Evolutionary conservation across 2,888 invertebrate genomes (phyloP), one percentile per base, ranked within the genome.

Genomic region (Melinopterus prodromus): DNA sequence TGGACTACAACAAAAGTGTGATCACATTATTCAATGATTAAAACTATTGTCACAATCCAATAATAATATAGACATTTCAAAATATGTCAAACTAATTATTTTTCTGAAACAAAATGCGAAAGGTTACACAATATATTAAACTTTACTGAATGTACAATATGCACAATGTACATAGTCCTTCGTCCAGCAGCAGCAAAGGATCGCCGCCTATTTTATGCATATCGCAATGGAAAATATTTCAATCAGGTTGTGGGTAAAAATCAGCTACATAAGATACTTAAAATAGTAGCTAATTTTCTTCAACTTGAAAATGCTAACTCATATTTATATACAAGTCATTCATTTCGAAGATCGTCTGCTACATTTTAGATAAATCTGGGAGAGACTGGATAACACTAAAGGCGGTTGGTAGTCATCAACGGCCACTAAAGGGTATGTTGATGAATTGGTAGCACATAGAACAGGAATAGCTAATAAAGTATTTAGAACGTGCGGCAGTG

Each of bases 1-100:
- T 82, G 77, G 81, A 79, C 81, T 82, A 83, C 83, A 82, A 84
- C 82, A 83, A 80, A 36, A 75, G 37, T n/a, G n/a, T n/a, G n/a
- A n/a, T n/a, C n/a, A n/a, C 75, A 75, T n/a, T n/a, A n/a, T n/a
- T n/a, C n/a, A n/a, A 75, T 35, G 35, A 26, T 75, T 36, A 75
- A 75, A 36, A 70, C 0, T 12, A 70, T 70, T n/a, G n/a, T n/a
- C 9, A 70, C 70, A 70, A 70, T 70, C 9, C 0, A 70, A 70
- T 70, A 70, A 70, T 70, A 69, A 69, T 2, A 3, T 69, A 70
- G 70, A 70, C 12, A 70, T 70, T 70, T 70, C 70, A 70, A 9
- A 6, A 70, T 70, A 70, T 70, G 5, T 9, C 70, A 70, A 70
- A 70, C 70, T 70, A 12, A 70, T 70, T 70, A 70, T 12, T 1